Conservation (phyloP, 2,888 invertebrate genomes). For the Nephrotoma appendiculata region DNA sequence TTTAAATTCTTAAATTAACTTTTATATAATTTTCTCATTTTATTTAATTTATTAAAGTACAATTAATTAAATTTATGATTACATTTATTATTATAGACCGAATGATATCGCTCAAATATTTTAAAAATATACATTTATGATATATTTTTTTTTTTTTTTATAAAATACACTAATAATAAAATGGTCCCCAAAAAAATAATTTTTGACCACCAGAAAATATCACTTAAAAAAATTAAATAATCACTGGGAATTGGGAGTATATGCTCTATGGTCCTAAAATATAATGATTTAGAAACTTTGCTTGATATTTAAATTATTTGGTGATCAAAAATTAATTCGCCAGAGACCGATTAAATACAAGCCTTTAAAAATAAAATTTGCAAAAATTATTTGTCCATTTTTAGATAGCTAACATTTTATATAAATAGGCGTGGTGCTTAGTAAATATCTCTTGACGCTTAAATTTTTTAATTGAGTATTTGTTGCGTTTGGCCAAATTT, state of each 20-base stretch:
- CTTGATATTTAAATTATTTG: neutral
- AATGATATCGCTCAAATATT: neutral
- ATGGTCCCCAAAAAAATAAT: neutral
- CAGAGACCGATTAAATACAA: neutral
- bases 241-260: neutral
- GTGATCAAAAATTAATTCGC: neutral
- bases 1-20: neutral
- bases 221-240: neutral
- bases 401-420: neutral
- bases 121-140: neutral
- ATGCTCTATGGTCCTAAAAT: too few relatives aligned
- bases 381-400: neutral
- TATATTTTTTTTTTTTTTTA: neutral
- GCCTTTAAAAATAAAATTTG: neutral
- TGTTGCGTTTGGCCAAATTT: neutral
- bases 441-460: neutral
- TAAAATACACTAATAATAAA: neutral
- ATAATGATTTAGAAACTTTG: too few relatives aligned
- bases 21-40: neutral
- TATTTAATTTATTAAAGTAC: neutral
- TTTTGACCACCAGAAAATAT: neutral
- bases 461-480: neutral
- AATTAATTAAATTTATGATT: neutral
- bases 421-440: neutral
- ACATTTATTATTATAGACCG: neutral